Conservation (phyloP, 2,113 vertebrate species). For the Marmota flaviventris region DNA sequence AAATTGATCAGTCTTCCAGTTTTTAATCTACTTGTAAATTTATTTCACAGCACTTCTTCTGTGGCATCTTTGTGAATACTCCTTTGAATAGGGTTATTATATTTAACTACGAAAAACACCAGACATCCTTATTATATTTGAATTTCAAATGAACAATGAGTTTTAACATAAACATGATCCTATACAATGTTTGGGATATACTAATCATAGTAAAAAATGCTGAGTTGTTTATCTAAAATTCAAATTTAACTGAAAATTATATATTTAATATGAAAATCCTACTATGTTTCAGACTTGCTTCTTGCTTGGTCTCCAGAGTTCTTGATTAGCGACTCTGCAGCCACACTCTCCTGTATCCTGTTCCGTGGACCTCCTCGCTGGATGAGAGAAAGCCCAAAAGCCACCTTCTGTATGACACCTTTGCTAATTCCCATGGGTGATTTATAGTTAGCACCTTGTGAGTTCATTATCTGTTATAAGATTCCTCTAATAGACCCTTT, state of each 20-base stretch:
- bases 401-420: background rate
- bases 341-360: too few species aligned
- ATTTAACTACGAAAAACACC: constrained; percentile 20
- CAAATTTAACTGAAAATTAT: background rate
- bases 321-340: too few species aligned
- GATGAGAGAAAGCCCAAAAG: too few species aligned
- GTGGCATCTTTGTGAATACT: background rate
- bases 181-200: background rate
- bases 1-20: background rate
- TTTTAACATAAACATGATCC: background rate
- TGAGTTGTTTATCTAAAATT: constrained; percentile 1
- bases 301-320: too few species aligned
- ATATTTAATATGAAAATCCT: background rate
- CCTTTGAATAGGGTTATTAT: background rate
- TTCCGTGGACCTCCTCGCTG: too few species aligned
- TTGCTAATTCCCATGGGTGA: background rate
- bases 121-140: background rate
- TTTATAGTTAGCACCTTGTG: background rate
- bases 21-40: constrained; percentile 40
- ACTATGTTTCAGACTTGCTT: background rate
- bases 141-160: constrained; percentile 1
- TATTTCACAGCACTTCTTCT: background rate
- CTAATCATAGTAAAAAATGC: background rate
- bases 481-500: background rate
- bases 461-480: background rate